phyloP scores from a whole-genome alignment of 2,888 invertebrate genomes.

The Agrilus cyanescens region DNA sequence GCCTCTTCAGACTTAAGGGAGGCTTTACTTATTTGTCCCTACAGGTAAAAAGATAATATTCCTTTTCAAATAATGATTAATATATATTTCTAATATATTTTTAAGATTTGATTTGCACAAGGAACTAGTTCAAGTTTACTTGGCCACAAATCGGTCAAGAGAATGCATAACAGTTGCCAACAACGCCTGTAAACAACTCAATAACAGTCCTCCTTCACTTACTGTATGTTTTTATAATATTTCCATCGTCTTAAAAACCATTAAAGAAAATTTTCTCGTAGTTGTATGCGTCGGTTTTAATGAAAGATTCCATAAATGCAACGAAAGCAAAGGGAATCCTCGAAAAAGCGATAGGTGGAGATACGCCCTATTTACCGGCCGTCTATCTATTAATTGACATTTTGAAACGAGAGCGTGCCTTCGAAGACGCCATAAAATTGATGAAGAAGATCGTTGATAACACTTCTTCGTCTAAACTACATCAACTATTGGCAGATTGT shows the following conservation, averaged over 20 bases:
- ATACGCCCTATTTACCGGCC: slow-evolving; percentile 60
- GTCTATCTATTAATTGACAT: slow-evolving; percentile 61
- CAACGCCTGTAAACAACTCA: slow-evolving; percentile 58
- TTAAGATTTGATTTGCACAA: slow-evolving; percentile 63
- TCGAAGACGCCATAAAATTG: slow-evolving; percentile 55
- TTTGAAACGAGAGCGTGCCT: slow-evolving; percentile 51
- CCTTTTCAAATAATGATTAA: background rate
- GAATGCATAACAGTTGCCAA: slow-evolving; percentile 64
- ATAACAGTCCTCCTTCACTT: slow-evolving; percentile 58
- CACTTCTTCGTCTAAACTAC: slow-evolving; percentile 49
- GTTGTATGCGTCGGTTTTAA: slow-evolving; percentile 63
- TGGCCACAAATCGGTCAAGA: slow-evolving; percentile 51
- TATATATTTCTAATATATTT: slow-evolving; percentile 1
- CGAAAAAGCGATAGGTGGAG: slow-evolving; percentile 60
- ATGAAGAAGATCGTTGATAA: slow-evolving; percentile 52
- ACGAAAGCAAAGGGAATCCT: slow-evolving; percentile 55
- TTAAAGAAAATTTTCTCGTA: slow-evolving; percentile 25
- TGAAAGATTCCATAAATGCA: slow-evolving; percentile 50
- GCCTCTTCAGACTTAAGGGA: slow-evolving; percentile 55
- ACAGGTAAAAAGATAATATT: slow-evolving; percentile 24
- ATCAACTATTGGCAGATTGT: slow-evolving; percentile 55
- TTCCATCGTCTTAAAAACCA: background rate
- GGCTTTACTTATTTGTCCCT: slow-evolving; percentile 48
- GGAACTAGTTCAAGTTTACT: slow-evolving; percentile 64
- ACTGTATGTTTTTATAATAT: slow-evolving; percentile 43